Evolutionary conservation across 2,113 vertebrate genomes (phyloP).

Genomic region (Trogon surrucura): DNA sequence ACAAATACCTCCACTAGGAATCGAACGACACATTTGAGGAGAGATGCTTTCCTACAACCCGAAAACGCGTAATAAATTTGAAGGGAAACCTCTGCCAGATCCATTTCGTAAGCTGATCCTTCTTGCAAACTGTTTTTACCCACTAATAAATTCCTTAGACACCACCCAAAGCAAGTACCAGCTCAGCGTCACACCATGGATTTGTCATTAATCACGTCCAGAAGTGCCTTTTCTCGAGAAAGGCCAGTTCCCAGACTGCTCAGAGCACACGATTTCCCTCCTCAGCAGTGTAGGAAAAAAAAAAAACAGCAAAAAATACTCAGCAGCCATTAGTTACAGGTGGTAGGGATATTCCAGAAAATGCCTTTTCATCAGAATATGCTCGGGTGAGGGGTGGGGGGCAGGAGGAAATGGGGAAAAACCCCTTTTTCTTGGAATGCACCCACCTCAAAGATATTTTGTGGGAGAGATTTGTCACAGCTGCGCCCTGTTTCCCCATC

Average conservation of each 20-base stretch:
- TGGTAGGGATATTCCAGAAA: background rate
- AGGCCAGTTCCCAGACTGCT: background rate
- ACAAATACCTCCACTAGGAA: background rate
- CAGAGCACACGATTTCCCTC: background rate
- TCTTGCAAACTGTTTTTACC: constrained; percentile 7
- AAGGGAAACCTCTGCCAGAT: constrained; percentile 13
- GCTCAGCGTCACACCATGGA: constrained; percentile 1
- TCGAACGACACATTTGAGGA: background rate
- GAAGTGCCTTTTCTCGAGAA: background rate
- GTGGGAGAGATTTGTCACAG: background rate
- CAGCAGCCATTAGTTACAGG: background rate
- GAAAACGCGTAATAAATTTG: background rate
- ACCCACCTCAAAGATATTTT: background rate
- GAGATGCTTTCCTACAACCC: background rate
- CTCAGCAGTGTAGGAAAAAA: background rate
- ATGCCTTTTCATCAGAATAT: background rate
- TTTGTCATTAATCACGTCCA: background rate
- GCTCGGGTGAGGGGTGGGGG: background rate
- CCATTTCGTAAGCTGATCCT: constrained; percentile 43
- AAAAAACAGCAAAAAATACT: background rate
- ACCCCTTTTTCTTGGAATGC: background rate
- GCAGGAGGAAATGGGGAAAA: background rate
- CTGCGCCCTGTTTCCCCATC: background rate
- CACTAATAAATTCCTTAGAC: constrained; percentile 35
- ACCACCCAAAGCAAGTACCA: background rate